Base-by-base conservation (phyloP, 2,888 invertebrate genomes). In the Steinernema scapterisci region DNA sequence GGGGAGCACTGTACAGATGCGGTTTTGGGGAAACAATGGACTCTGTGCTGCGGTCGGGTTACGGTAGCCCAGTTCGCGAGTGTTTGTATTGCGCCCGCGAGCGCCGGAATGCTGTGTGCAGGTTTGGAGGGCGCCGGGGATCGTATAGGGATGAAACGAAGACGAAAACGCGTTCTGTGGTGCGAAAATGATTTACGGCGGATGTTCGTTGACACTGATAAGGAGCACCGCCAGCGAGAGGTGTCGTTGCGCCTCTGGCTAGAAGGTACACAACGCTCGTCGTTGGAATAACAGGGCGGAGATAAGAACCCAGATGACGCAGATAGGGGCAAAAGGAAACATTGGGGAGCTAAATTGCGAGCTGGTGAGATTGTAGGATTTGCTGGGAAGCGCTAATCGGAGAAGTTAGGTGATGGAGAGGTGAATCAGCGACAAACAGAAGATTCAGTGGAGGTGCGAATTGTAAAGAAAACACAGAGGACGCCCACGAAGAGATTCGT, bases 181-280 rank as follows among this genome's bases (percentile, higher is more conserved):
- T 63, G 63, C 63, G 63, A 63, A 63, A 63, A 63, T 63, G 63
- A 63, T 63, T 63, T 63, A 63, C 16, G 63, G 38, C 31, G 63
- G 54, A 63, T 63, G 63, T 63, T 63, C 63, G 63, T n/a, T 63
- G 63, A 63, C 63, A 63, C 63, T 63, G 63, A 63, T 63, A 63
- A 63, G 63, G 63, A 31, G 5, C 7, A 16, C 27, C 7, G 63
- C 48, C 7, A 48, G 48, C 48, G 63, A 25, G 63, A 63, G 63
- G 63, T 63, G 63, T 63, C 13, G 38, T 1, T 1, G 21, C 25
- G 13, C 31, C 31, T 6, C 23, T 13, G 63, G 31, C 21, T n/a
- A 27, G 31, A 38, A 63, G 63, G 63, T 38, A 38, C 63, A 63
- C 27, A 27, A 25, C 31, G 19, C 13, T 11, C 21, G 16, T 5